Evolutionary conservation across 1,140 invertebrate genomes (phyloP).

Genomic region (Lordiphosa collinella): DNA sequence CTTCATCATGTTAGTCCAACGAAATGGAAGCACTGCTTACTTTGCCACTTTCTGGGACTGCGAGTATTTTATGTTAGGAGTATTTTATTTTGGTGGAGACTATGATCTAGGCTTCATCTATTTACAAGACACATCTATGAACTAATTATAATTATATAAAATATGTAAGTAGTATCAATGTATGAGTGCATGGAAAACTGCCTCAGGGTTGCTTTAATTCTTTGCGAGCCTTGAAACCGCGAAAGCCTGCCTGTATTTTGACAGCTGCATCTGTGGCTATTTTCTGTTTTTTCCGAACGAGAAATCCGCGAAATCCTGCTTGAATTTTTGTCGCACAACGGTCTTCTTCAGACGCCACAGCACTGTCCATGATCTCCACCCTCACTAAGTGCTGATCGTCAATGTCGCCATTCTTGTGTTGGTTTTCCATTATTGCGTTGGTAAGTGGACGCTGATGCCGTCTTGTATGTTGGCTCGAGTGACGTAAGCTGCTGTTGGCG

Average conservation of each 20-base stretch:
- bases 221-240: conserved; percentile 82
- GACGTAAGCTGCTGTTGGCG: conserved; percentile 15
- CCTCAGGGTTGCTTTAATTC: conserved; percentile 64
- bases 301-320: conserved; percentile 86
- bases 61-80: conserved; percentile 7
- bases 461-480: conserved; percentile 10
- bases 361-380: conserved; percentile 15
- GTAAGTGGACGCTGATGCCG: conserved; percentile 31
- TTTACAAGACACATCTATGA: conserved; percentile 27
- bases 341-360: conserved; percentile 80
- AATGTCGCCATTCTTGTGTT: conserved; percentile 15
- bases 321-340: conserved; percentile 88
- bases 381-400: conserved; percentile 17
- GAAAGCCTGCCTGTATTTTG: conserved; percentile 83
- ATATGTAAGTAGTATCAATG: background rate
- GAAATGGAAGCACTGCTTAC: background rate
- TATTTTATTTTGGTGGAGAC: conserved; percentile 29
- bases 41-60: background rate
- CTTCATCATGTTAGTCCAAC: conserved; percentile 3
- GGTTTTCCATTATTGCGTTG: conserved; percentile 38
- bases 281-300: conserved; percentile 84
- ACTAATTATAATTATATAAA: conserved; percentile 8
- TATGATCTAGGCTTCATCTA: conserved; percentile 32
- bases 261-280: conserved; percentile 81
- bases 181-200: background rate